Base-by-base conservation (phyloP, 2,888 invertebrate species). In the Andrena fulva region DNA sequence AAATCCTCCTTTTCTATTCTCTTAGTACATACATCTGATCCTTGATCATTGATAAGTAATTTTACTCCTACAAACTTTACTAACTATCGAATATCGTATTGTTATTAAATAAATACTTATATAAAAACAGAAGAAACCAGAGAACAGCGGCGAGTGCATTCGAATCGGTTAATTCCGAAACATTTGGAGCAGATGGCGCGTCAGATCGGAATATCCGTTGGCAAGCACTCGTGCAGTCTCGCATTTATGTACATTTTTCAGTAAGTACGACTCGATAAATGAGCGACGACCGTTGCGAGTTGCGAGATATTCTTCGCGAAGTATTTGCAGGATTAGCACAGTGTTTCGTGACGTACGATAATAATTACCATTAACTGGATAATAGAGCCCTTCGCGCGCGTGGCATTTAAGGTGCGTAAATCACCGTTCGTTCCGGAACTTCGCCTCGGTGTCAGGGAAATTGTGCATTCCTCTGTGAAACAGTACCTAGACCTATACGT, bases 341-440 rank as follows among this genome's bases (percentile, higher is more conserved):
- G 59, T 75, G 52, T 29, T 31, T 70, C 52, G 52, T 29, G 31
- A 69, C 69, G 64, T 27, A 27, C 35, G 75, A 56, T 69, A 52
- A 2, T 76, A 79, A 76, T 76, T 66, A 75, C 59, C 6, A 42
- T 63, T 50, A 64, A 69, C 7, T 8, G n/a, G 12, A 59, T 27
- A 70, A 50, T 31, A 29, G 33, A 64, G 12, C 59, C 64, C n/a
- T 52, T 66, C 24, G 33, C 42, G 33, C 42, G 12, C 16, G 50
- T 50, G 29, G 54, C 60, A 71, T 64, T 63, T 63, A 63, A 79
- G 70, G 79, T 79, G 69, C 64, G 76, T 70, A 79, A 69, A 76
- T 59, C 59, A 29, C 66, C 52, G 64, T 66, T 69, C 69, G 56
- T 64, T 64, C 63, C 63, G 33, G 31, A 78, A 63, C 54, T 56